Evolutionary conservation across 2,797 vertebrate species (phyloP).

Genomic region (Diglossa cyanea): DNA sequence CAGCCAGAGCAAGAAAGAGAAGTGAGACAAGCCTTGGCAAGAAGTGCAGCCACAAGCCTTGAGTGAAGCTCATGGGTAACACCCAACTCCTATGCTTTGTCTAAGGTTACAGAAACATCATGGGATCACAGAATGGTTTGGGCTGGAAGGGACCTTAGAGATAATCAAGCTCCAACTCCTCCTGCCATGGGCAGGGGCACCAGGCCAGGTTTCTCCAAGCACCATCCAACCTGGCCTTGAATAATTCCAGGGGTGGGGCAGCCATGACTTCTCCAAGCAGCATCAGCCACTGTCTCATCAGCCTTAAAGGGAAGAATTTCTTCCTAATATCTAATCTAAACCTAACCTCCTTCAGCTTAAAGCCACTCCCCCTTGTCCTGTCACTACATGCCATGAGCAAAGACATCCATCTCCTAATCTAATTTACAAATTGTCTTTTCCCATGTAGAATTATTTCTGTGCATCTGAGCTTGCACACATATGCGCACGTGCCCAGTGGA

Average conservation of each 20-base stretch:
- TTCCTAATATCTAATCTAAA: neutral
- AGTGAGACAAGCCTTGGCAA: neutral
- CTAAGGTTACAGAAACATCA: neutral
- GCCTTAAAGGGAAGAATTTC: neutral
- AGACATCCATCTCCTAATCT: neutral
- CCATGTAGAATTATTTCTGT: neutral
- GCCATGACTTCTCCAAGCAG: neutral
- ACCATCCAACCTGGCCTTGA: neutral
- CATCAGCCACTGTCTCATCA: neutral
- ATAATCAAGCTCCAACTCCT: neutral
- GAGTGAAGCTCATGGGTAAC: neutral
- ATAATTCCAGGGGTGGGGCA: neutral
- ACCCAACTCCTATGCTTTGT: neutral
- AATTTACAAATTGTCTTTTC: neutral
- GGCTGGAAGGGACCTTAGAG: neutral
- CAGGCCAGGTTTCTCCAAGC: neutral
- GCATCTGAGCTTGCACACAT: neutral
- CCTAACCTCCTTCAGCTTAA: neutral
- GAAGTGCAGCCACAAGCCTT: neutral
- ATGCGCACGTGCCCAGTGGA: rapidly evolving
- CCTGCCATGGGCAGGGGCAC: neutral
- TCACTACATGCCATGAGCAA: neutral
- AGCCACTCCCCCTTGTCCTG: neutral
- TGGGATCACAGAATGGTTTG: neutral
- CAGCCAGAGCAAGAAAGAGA: neutral